Conservation (phyloP, 2,888 invertebrate species). For the Agonopterix heracliana region DNA sequence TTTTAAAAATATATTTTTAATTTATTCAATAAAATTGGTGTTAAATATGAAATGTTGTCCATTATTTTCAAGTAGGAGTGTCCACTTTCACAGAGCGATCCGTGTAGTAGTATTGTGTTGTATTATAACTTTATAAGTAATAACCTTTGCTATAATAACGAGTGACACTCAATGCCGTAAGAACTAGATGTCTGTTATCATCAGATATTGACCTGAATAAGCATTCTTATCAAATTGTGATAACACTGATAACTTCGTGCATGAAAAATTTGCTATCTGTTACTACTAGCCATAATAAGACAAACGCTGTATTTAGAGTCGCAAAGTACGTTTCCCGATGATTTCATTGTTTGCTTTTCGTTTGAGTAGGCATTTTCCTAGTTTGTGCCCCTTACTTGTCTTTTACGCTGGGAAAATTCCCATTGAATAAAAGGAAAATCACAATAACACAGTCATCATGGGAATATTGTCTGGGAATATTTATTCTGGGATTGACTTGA, state of each 20-base stretch:
- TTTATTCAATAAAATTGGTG: too few relatives aligned
- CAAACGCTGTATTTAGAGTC: conserved; percentile 3
- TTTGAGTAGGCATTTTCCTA: background rate
- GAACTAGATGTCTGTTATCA: conserved; percentile 37
- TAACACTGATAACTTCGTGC: conserved; percentile 25
- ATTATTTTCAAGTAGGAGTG: too few relatives aligned
- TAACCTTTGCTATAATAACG: conserved; percentile 9
- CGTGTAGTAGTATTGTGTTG: too few relatives aligned
- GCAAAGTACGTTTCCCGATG: background rate
- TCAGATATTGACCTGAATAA: conserved; percentile 67
- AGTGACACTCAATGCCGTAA: conserved; percentile 12
- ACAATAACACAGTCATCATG: too few relatives aligned
- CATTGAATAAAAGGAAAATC: too few relatives aligned
- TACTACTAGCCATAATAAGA: conserved; percentile 7
- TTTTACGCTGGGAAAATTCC: too few relatives aligned
- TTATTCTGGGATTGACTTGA: too few relatives aligned
- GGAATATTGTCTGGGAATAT: too few relatives aligned
- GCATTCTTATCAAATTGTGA: conserved; percentile 47
- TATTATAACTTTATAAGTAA: background rate
- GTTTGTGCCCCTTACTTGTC: too few relatives aligned
- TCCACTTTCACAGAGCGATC: too few relatives aligned
- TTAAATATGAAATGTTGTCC: too few relatives aligned
- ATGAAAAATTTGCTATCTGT: conserved; percentile 6
- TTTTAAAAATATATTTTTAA: too few relatives aligned
- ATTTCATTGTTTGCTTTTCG: conserved; percentile 1